A percentile compares a stretch with the other conserved stretches of the same genome.
Evolutionary conservation across 2,113 vertebrate species (phyloP).

Genomic region (Caloenas nicobarica): DNA sequence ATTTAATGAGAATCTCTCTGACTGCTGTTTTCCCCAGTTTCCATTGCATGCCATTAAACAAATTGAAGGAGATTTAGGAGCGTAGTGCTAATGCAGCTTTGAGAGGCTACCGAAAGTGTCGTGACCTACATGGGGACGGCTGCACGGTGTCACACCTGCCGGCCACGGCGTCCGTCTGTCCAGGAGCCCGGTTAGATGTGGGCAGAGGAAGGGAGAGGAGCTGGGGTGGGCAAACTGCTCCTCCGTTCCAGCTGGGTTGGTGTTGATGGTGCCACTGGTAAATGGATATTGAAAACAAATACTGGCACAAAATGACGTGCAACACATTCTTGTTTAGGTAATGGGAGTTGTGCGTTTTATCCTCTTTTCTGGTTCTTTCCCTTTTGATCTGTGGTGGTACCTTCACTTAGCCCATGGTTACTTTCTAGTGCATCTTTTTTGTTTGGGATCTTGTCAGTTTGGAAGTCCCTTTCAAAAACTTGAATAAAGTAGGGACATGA

Average conservation of each 20-base stretch:
- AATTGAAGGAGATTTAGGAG: not conserved
- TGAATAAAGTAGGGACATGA: not conserved
- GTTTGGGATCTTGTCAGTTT: not conserved
- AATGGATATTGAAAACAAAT: not conserved
- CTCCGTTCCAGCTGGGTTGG: not conserved
- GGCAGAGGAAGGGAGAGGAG: not conserved
- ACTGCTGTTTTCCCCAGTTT: not conserved
- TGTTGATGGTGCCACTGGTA: not conserved
- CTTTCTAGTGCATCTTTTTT: not conserved
- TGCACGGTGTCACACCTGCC: accelerated
- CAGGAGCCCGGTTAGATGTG: accelerated
- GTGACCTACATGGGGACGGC: not conserved
- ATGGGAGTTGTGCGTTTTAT: not conserved
- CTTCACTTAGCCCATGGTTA: not conserved
- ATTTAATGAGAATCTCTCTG: not conserved
- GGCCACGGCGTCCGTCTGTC: not conserved
- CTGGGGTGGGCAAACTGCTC: not conserved
- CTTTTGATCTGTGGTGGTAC: not conserved
- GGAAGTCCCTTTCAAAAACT: not conserved
- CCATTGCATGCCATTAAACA: not conserved
- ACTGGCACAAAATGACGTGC: not conserved
- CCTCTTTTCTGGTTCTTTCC: not conserved
- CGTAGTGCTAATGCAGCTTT: not conserved
- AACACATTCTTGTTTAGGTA: not conserved
- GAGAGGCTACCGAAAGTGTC: not conserved